These are phyloP conservation scores for Neolamprologus ventralis DNA, from an alignment of 2,113 vertebrate genomes.

Conservation along the genomic window DNA sequence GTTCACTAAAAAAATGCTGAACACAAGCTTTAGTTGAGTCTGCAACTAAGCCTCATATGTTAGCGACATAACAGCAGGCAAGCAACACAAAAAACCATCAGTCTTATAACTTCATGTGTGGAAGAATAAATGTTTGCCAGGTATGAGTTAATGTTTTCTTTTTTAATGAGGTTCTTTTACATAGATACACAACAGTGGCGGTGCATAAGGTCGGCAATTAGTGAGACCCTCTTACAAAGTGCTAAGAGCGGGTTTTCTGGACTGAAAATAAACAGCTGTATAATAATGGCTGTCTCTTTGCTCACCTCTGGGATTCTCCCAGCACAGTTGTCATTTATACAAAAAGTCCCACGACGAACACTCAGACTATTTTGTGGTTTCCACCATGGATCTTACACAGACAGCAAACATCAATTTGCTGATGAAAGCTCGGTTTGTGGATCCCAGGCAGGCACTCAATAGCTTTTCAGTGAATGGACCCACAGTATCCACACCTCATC, in stretches of 20 bases:
- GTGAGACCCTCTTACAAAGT: neutral
- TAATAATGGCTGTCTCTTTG: neutral
- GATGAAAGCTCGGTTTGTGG: neutral
- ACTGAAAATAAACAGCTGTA: neutral
- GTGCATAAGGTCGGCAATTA: neutral
- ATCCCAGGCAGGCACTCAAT: neutral
- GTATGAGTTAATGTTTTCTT: neutral
- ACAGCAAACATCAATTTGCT: neutral
- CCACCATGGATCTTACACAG: neutral
- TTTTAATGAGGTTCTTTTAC: neutral
- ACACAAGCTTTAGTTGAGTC: neutral
- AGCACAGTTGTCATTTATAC: neutral
- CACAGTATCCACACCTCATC: neutral
- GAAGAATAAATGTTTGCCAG: neutral
- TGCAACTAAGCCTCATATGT: neutral
- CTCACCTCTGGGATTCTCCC: neutral
- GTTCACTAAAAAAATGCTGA: neutral
- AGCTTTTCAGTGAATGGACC: neutral
- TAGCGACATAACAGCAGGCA: neutral
- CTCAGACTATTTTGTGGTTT: neutral
- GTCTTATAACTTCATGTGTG: neutral
- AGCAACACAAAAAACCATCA: neutral
- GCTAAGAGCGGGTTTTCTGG: neutral
- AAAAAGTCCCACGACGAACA: neutral
- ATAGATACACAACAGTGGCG: neutral